Base-by-base conservation (phyloP, 2,113 vertebrate genomes). In the Dendropsophus ebraccatus region DNA sequence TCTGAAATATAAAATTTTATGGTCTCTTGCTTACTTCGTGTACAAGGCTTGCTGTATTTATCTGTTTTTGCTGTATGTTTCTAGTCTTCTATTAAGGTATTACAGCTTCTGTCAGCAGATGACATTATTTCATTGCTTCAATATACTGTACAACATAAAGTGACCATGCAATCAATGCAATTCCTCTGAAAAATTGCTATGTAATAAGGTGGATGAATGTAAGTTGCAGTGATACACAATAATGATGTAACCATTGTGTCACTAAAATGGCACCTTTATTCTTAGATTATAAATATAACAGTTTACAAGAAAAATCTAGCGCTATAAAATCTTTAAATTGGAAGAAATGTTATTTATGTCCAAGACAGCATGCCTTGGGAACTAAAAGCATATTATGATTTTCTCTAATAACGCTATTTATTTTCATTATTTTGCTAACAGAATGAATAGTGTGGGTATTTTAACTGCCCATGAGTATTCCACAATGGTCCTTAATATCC, bases 401-500 rank as follows among this genome's bases (percentile, higher is more conserved):
- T 83, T 83, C 19, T 72, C 30, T 83, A 83, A 83, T 84, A 74
- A 47, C 32, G 41, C 50, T 28, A 84, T 84, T 84, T 84, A 60
- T 84, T 84, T 84, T 84, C 82, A 84, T 84, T 84, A 84, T 84
- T 75, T 74, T 84, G 16, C 69, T 73, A 60, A 74, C 35, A 84
- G 37, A 84, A 72, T 73, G 82, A 74, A 84, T 45, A 84, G 21
- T 73, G 69, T 73, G 52, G 41, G 30, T 70, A 56, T 83, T 83
- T 56, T 17, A 41, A 30, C 49, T 83, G 49, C 67, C 81, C 81
- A 73, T 70, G 81, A 73, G 81, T 70, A 83, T 83, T 72, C 67
- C 47, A 73, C 65, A 83, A 65, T 83, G 81, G 5, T 83, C 62
- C 32, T 83, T 83, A 41, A 73, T 56, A 83, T 73, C 49, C 67